Evolutionary conservation across 1,140 invertebrate genomes (phyloP), one percentile per base, ranked within the genome.

Genomic region (Lasaia peninsularis): DNA sequence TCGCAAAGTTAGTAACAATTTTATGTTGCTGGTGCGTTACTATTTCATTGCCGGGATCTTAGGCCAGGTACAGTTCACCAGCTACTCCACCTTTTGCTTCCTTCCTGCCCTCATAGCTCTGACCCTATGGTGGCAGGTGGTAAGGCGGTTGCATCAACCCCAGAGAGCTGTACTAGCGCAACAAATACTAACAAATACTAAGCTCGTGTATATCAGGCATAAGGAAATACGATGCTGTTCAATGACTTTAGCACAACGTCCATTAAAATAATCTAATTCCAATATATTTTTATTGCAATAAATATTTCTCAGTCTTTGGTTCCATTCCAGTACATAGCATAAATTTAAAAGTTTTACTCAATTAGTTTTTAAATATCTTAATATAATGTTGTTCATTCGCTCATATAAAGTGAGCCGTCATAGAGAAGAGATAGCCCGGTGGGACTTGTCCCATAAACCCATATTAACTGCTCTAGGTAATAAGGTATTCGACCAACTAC

Each of bases 261-360:
- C 70, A 78, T 74, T 78, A 76, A 80, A 68, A 77, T 82, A 79
- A 78, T 78, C 73, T 80, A 82, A 79, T 73, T 78, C 72, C 78
- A 80, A 77, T 81, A 78, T 70, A 69, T 73, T 28, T n/a, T 80
- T 75, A 80, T 74, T 72, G 79, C 73, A 82, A 82, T 79, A 84
- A 85, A 80, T 85, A 85, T 77, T 73, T 69, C 72, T 84, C 80
- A 84, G 80, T 84, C 80, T 84, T 86, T 86, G 80, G 83, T 81
- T 82, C 69, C 73, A 74, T 79, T 74, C 75, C 71, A 82, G 75
- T 81, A 75, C 74, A 69, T 78, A 76, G 72, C 71, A 75, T 76
- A 63, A 40, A 50, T 70, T 37, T 68, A 69, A 75, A 78, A 73
- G 77, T 69, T 67, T 75, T 60, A 53, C 65, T 69, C 62, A 60